Evolutionary conservation across 1,140 invertebrate species (phyloP), one percentile per base, ranked within the genome.

Genomic region (Bicyclus anynana): DNA sequence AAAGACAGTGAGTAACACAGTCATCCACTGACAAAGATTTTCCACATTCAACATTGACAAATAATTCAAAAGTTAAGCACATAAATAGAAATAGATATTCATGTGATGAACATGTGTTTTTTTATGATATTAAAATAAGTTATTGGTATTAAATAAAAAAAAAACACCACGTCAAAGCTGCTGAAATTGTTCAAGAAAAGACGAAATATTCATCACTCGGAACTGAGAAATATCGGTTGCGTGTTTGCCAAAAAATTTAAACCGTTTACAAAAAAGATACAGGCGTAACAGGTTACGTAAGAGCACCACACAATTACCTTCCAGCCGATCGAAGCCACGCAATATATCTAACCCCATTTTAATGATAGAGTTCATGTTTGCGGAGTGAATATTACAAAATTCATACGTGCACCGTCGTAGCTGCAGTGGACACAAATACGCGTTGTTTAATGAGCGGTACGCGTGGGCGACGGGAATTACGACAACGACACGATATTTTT

Each of bases 401-500:
- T 69, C 54, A 69, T 64, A 73, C 71, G 71, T 68, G 68, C 59
- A 62, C 58, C 48, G 55, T 44, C 17, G 27, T 40, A 58, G 62
- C 59, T 64, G 63, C 61, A 61, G 53, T 69, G 57, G 61, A 60
- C 61, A 68, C 71, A 62, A 71, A 70, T 74, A 64, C 64, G 56
- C 61, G 46, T 60, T n/a, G 59, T 73, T 62, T 60, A 52, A 52
- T 58, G 62, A 59, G 61, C 58, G 56, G 38, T 38, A 53, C 37
- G 59, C 61, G 71, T 74, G 63, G 71, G 71, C 61, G 71, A 35
- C 44, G 53, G 44, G 60, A 33, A 59, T 64, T 55, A 65, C 58
- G 50, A 55, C 52, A 46, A 55, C 53, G 33, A 56, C 42, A 46
- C 47, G 57, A 54, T 67, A 62, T 59, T 62, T 67, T 59, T 14